Evolutionary conservation across 1,140 invertebrate genomes (phyloP).

Genomic region (Bombus confusus): DNA sequence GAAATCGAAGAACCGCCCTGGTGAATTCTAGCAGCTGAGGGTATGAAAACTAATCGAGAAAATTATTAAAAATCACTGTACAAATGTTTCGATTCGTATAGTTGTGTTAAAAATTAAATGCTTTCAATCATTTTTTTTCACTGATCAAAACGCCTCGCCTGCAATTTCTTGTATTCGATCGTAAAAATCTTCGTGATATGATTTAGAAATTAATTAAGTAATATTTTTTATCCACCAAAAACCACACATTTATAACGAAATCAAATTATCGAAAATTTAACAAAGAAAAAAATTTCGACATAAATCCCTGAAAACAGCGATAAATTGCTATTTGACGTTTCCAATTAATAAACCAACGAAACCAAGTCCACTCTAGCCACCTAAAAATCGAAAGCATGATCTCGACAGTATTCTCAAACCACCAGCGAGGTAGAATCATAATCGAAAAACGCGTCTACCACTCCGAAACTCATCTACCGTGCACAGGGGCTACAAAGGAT

Average conservation of each 20-base stretch:
- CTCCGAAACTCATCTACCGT: conserved; percentile 19
- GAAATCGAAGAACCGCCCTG: conserved; percentile 73
- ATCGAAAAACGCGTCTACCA: conserved; percentile 22
- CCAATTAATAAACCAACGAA: neutral
- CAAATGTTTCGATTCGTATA: neutral
- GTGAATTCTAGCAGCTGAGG: conserved; percentile 7
- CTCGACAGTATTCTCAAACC: neutral
- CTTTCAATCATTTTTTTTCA: neutral
- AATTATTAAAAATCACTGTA: neutral
- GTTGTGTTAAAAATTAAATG: neutral
- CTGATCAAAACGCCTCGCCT: neutral
- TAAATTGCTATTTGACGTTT: neutral
- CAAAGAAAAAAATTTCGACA: neutral
- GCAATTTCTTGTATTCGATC: neutral
- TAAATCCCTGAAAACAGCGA: neutral
- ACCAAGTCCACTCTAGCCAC: neutral
- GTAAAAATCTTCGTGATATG: neutral
- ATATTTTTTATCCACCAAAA: neutral
- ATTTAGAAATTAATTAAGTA: neutral
- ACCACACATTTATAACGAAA: neutral
- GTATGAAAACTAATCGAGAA: neutral
- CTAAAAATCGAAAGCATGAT: neutral
- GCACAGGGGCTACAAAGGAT: conserved; percentile 20
- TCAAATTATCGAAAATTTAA: neutral
- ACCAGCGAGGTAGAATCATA: conserved; percentile 1